Evolutionary conservation across 2,113 vertebrate species (phyloP).

Genomic region (Cranoglanis bouderius): DNA sequence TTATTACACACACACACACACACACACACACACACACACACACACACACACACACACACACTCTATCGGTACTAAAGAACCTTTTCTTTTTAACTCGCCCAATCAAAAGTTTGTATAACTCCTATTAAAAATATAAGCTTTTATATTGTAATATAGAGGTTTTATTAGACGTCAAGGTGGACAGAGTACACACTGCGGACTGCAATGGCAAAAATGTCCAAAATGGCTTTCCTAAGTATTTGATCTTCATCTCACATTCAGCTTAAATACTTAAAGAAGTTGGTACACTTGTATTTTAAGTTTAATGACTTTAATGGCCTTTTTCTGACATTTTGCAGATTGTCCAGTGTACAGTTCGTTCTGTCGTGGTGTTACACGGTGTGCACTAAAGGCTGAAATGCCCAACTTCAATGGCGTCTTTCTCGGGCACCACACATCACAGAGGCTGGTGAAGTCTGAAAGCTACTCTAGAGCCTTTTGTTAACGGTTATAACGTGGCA

Average conservation of each 20-base stretch:
- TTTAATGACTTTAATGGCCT: neutral
- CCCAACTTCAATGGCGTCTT: too few relatives aligned
- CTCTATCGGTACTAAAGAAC: neutral
- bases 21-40: neutral
- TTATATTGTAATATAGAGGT: neutral
- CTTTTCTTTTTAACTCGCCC: neutral
- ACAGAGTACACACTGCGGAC: neutral
- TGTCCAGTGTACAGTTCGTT: too few relatives aligned
- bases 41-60: too few relatives aligned
- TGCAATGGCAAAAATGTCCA: neutral
- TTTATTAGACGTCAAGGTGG: slow-evolving; percentile 23
- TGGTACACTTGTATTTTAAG: too few relatives aligned
- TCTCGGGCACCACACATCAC: too few relatives aligned
- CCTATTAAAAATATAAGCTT: slow-evolving; percentile 7
- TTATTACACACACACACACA: neutral
- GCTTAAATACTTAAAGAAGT: too few relatives aligned
- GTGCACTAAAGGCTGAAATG: too few relatives aligned
- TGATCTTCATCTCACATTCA: too few relatives aligned
- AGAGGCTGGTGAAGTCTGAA: too few relatives aligned
- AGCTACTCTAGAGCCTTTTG: neutral
- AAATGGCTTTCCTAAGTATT: neutral
- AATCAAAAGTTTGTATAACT: neutral
- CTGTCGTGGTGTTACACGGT: too few relatives aligned
- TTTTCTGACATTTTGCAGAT: too few relatives aligned
- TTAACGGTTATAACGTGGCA: neutral